Evolutionary conservation across 2,113 vertebrate species (phyloP).

Genomic region (Hippocampus comes): DNA sequence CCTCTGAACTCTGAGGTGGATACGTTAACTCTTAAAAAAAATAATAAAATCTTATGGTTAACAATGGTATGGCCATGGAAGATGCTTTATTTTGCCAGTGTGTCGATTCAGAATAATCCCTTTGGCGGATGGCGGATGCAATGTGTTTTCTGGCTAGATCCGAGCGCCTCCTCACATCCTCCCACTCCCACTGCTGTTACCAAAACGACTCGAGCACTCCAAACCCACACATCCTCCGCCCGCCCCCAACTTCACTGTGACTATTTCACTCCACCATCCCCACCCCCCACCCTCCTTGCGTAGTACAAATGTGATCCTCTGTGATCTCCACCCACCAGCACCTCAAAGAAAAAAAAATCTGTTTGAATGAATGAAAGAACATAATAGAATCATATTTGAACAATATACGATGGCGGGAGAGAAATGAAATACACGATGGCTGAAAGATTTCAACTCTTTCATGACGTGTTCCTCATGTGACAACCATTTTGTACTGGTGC

Average conservation of each 20-base stretch:
- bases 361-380: conserved; percentile 15
- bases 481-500: conserved; percentile 8
- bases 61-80: neutral
- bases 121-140: neutral
- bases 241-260: conserved; percentile 38
- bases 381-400: conserved; percentile 57
- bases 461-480: conserved; percentile 62
- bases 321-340: conserved; percentile 33
- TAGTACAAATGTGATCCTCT: conserved; percentile 29
- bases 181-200: conserved; percentile 30
- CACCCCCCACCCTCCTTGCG: neutral
- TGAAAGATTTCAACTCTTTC: conserved; percentile 42
- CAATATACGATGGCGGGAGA: conserved; percentile 27
- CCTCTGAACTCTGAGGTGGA: no score
- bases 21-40: no score
- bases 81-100: conserved; percentile 7
- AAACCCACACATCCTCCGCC: conserved; percentile 46
- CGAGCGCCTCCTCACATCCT: conserved; percentile 51
- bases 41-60: no score
- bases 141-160: conserved; percentile 41
- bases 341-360: neutral
- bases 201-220: conserved; percentile 40
- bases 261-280: conserved; percentile 26
- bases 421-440: conserved; percentile 34
- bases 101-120: conserved; percentile 9